Percentiles rank a stretch among this genome's conserved stretches.
These are phyloP conservation scores for Cephus cinctus DNA, from an alignment of 1,140 invertebrate genomes.

Conservation along the genomic window DNA sequence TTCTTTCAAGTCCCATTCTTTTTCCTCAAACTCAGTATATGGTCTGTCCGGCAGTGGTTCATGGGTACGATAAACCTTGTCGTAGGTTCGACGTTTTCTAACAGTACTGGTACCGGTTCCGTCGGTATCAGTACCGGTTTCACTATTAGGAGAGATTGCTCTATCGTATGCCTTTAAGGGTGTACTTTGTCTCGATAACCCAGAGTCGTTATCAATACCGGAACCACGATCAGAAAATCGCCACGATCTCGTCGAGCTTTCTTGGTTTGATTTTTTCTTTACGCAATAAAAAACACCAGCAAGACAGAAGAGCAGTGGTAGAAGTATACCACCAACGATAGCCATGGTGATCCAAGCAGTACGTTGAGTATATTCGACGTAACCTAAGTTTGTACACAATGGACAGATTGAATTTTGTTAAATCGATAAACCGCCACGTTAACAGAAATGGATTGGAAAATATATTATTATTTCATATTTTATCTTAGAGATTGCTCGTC, in stretches of 20 bases:
- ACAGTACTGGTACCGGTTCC: conserved; percentile 48
- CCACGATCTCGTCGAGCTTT: conserved; percentile 40
- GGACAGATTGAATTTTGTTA: too few species aligned
- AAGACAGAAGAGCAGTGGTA: conserved; percentile 32
- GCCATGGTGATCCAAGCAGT: conserved; percentile 51
- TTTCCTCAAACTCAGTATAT: conserved; percentile 74
- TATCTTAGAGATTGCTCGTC: too few species aligned
- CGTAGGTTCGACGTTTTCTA: conserved; percentile 70
- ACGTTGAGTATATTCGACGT: conserved; percentile 49
- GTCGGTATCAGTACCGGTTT: conserved; percentile 36
- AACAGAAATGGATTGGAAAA: too few species aligned
- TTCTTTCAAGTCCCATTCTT: conserved; percentile 74
- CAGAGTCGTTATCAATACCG: conserved; percentile 29
- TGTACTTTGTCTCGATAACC: conserved; percentile 22
- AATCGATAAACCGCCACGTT: too few species aligned
- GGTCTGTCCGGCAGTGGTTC: conserved; percentile 77
- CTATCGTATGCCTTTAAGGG: conserved; percentile 35
- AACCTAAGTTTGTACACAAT: conserved; percentile 33
- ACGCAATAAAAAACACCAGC: conserved; percentile 28
- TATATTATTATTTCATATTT: too few species aligned
- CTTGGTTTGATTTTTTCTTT: conserved; percentile 25
- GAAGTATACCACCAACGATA: conserved; percentile 40
- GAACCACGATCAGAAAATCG: conserved; percentile 35
- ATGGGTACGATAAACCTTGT: conserved; percentile 77
- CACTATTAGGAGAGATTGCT: conserved; percentile 32